Evolutionary conservation across 2,113 vertebrate species (phyloP), one percentile per base, ranked within the genome.

Genomic region (Sinocyclocheilus rhinocerous): DNA sequence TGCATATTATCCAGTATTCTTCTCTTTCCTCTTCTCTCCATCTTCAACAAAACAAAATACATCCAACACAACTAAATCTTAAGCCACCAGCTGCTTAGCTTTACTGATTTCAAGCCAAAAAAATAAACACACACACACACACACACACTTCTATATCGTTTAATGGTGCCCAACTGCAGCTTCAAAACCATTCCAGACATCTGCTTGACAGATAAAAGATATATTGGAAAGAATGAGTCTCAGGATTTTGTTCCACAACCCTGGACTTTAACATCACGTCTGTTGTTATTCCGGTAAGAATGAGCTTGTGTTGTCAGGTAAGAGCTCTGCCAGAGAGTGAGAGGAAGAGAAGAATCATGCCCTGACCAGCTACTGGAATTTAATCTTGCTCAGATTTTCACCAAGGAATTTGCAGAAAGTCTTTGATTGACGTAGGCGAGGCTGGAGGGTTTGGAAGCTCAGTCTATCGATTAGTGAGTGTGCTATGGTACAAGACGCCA

Each of bases 281-380:
- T 72, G 80, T 76, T 73, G 69, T 39, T 70, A 79, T 87, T 76
- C 72, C 59, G 50, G 59, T 79, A 65, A 84, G 84, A 76, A 84
- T 75, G 22, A 73, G 80, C 8, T 24, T 16, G 22, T 72, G 20
- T 48, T 80, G 63, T 78, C 63, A 84, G 24, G 76, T 61, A 52
- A n/a, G 16, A 79, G 20, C 13, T 79, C 61, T 85, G 76, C 61
- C 76, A 79, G 84, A 77, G 55, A 76, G 65, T 80, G 83, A 77
- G 29, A 79, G 69, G 88, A 79, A 79, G 85, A 86, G 88, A 89
- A 86, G 84, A 91, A 86, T 93, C 91, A 81, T 94, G 92, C 92
- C 90, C 80, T 92, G 87, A 89, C 92, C 93, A 87, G 92, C 92
- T 88, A 90, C 86, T 89, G 90, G 92, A 93, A 92, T 93, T 93